Conservation (phyloP, 2,113 vertebrate species). For the Gavialis gangeticus region DNA sequence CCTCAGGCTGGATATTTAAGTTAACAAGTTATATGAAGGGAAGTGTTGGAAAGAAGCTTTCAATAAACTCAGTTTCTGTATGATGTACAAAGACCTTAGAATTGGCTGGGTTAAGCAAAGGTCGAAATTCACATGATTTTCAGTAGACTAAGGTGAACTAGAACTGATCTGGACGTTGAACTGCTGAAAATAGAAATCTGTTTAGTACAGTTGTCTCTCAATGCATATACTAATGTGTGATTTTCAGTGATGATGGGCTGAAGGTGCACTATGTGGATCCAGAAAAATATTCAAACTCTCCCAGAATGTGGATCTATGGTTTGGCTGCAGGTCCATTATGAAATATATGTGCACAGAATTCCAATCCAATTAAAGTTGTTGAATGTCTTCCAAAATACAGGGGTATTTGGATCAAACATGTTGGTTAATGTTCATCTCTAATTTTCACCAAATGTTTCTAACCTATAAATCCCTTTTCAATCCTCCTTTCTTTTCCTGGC, state of each 20-base stretch:
- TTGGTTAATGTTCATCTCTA: neutral
- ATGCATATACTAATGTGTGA: neutral
- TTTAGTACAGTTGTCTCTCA: slow-evolving; percentile 3
- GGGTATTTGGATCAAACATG: slow-evolving; percentile 9
- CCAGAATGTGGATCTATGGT: neutral
- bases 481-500: slow-evolving; percentile 27
- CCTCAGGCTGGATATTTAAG: slow-evolving; percentile 55
- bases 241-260: slow-evolving; percentile 41
- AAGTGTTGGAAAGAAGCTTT: slow-evolving; percentile 50
- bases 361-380: slow-evolving; percentile 32
- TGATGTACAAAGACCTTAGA: neutral
- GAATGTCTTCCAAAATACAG: slow-evolving; percentile 12
- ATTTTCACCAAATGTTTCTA: slow-evolving; percentile 42
- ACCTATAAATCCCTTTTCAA: neutral
- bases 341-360: slow-evolving; percentile 12
- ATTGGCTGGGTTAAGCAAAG: slow-evolving; percentile 16
- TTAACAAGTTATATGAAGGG: slow-evolving; percentile 56
- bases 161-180: slow-evolving; percentile 35
- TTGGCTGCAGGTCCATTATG: neutral
- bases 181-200: slow-evolving; percentile 30
- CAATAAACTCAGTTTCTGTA: slow-evolving; percentile 37
- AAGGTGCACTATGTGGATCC: slow-evolving; percentile 3
- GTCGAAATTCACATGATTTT: slow-evolving; percentile 24
- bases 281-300: neutral
- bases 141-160: slow-evolving; percentile 48